phyloP scores from a whole-genome alignment of 2,888 invertebrate species.

The Drosophila bunnanda region DNA sequence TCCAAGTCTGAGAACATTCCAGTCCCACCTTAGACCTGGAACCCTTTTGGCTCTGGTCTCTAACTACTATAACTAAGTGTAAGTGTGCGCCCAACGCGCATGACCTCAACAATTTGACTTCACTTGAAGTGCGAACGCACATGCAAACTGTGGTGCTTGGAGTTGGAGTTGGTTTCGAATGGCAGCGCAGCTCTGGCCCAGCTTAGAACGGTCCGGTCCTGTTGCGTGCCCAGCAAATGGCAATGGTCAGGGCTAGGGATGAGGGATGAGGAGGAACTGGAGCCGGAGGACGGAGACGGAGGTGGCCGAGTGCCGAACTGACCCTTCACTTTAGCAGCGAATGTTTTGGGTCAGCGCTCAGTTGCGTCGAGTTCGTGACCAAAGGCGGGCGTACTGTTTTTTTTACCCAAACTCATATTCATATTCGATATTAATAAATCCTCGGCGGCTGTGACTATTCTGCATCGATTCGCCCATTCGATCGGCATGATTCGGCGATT shows the following conservation, averaged over 20 bases:
- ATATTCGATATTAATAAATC: constrained; percentile 50
- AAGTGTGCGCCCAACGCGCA: constrained; percentile 76
- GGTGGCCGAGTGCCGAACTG: constrained; percentile 49
- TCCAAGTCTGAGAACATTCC: not conserved
- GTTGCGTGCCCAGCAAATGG: constrained; percentile 68
- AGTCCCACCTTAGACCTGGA: constrained; percentile 20
- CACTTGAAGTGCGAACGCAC: constrained; percentile 72
- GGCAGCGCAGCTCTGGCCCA: constrained; percentile 14
- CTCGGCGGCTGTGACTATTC: constrained; percentile 15
- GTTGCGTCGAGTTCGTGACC: constrained; percentile 79
- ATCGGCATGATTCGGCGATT: constrained; percentile 54
- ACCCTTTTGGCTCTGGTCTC: constrained; percentile 62
- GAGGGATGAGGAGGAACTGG: not conserved
- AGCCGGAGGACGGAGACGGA: not conserved
- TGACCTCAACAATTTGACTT: constrained; percentile 78
- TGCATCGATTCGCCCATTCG: constrained; percentile 26
- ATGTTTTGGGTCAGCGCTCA: constrained; percentile 71
- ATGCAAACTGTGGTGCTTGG: constrained; percentile 33
- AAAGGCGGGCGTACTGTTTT: constrained; percentile 67
- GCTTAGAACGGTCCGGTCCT: constrained; percentile 60
- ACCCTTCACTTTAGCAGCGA: constrained; percentile 63
- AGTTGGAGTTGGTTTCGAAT: not conserved
- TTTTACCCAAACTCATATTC: constrained; percentile 49
- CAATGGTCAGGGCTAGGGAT: constrained; percentile 32
- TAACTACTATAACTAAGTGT: constrained; percentile 31